Evolutionary conservation across 2,113 vertebrate species (phyloP), one percentile per base, ranked within the genome.

Genomic region (Pedionomus torquatus): DNA sequence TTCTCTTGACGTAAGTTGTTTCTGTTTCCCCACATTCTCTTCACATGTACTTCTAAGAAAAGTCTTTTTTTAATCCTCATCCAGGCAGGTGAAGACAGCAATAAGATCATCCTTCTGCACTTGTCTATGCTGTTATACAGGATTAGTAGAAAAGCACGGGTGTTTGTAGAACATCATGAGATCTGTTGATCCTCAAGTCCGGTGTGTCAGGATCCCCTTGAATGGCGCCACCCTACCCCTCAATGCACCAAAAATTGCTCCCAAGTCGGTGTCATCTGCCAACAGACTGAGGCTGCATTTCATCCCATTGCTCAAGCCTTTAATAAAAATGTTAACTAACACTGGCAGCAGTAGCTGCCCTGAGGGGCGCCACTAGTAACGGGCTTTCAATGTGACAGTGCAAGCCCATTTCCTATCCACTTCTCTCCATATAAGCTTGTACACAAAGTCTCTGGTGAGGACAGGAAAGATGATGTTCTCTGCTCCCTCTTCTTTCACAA

Each of bases 221-320:
- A 87, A 52, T 3, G 6, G 30, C 30, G 46, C 26, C 77, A 23
- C 37, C 16, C 55, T 28, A 14, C 4, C 11, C 43, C 35, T 68
- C 0, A 0, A 15, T 4, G n/a, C 31, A 17, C 11, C 49, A 72
- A 54, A 13, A 23, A 5, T 1, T 57, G 68, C 61, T 65, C 71
- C 86, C 68, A 54, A 31, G 14, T 1, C 37, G 60, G n/a, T 41
- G 55, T 6, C 43, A 57, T 4, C 43, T 64, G 26, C 61, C 69
- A 75, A 9, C 12, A 24, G 25, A 8, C 31, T 1, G 0, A 48
- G 54, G 64, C 5, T 70, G 44, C 28, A 35, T 33, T 80, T 76
- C 68, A 49, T 21, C 18, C 49, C 49, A 14, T 8, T 3, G 2
- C 31, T 28, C 28, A 75, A 52, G 18, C 44, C 68, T 64, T 60